These are phyloP conservation scores for Ptychobarbus kaznakovi DNA, from an alignment of 2,797 vertebrate species.

Conservation along the genomic window DNA sequence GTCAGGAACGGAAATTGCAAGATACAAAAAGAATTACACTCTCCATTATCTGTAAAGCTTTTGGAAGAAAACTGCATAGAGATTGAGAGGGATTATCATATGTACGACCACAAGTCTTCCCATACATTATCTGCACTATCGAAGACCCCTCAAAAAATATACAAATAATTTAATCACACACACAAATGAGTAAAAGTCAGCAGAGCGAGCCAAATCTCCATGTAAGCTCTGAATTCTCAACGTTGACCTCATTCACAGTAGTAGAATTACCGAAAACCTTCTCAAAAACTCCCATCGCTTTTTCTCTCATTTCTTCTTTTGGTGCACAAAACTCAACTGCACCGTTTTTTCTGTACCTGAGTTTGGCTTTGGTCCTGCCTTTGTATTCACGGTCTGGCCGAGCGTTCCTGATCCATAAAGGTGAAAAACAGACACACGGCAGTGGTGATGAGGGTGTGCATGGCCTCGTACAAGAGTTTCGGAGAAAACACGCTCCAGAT, in stretches of 20 bases:
- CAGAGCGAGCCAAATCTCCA: background rate
- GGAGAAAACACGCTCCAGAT: slow-evolving; percentile 99
- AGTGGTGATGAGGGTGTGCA: slow-evolving; percentile 86
- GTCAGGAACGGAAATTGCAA: slow-evolving; percentile 12
- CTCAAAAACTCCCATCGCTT: background rate
- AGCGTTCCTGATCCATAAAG: slow-evolving; percentile 82
- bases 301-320: background rate
- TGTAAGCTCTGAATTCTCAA: slow-evolving; percentile 36
- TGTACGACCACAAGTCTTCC: background rate
- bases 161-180: background rate
- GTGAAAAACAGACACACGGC: slow-evolving; percentile 85
- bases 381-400: slow-evolving; percentile 39
- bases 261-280: background rate
- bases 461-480: slow-evolving; percentile 92
- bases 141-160: background rate
- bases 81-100: background rate
- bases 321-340: background rate
- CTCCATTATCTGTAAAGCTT: slow-evolving; percentile 22
- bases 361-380: background rate
- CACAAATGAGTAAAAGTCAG: background rate
- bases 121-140: background rate
- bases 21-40: slow-evolving; percentile 4
- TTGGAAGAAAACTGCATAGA: slow-evolving; percentile 27
- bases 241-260: background rate
- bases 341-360: slow-evolving; percentile 8